phyloP scores from a whole-genome alignment of 1,140 invertebrate genomes.

The Philotrypesis tridentata region DNA sequence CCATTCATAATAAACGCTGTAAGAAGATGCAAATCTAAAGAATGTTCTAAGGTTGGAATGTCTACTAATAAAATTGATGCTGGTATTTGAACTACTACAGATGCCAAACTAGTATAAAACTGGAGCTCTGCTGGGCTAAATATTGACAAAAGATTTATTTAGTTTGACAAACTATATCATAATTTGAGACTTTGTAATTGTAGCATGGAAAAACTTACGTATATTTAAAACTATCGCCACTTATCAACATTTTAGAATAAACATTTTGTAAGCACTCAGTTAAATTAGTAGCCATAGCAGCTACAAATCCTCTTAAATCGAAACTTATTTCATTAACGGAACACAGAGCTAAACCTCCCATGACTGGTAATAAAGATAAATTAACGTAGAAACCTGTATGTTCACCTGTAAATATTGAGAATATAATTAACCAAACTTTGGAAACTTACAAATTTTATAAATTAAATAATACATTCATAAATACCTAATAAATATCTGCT shows the following conservation, averaged over 20 bases:
- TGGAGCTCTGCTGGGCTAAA: constrained; percentile 88
- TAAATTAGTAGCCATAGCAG: constrained; percentile 87
- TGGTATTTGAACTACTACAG: constrained; percentile 87
- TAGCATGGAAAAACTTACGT: constrained; percentile 77
- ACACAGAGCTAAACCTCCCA: constrained; percentile 88
- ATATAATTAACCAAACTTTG: constrained; percentile 37
- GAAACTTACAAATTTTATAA: neutral
- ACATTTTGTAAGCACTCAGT: constrained; percentile 92
- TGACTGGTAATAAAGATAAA: constrained; percentile 88
- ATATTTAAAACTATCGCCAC: constrained; percentile 85
- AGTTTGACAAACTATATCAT: neutral
- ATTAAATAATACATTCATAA: constrained; percentile 16
- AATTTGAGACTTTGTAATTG: neutral
- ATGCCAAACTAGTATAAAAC: constrained; percentile 88
- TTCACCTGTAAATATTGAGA: constrained; percentile 75
- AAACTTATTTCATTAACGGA: constrained; percentile 89
- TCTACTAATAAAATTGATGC: constrained; percentile 83
- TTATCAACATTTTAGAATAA: constrained; percentile 88
- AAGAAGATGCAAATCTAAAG: constrained; percentile 75
- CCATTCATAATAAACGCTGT: constrained; percentile 83
- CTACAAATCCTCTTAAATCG: constrained; percentile 84
- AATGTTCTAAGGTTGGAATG: constrained; percentile 72
- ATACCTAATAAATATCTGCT: constrained; percentile 81
- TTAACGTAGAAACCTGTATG: constrained; percentile 85
- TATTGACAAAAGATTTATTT: constrained; percentile 3